phyloP scores from a whole-genome alignment of 2,888 invertebrate genomes.

The Callosobruchus maculatus region DNA sequence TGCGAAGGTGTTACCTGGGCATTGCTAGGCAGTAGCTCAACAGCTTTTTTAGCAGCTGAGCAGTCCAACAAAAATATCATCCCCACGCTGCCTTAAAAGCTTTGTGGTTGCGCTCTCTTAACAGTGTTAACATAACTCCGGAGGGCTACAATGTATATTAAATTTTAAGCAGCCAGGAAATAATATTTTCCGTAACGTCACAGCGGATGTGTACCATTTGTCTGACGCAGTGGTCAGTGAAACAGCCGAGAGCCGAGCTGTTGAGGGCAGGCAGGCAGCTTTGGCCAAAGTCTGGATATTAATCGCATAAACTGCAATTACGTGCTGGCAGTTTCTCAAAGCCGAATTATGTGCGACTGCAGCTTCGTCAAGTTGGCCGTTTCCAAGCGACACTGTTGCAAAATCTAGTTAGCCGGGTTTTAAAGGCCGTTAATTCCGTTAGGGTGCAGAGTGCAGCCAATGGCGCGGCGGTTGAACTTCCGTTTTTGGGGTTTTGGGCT shows the following conservation, averaged over 20 bases:
- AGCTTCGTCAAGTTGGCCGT: background rate
- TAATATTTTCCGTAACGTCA: background rate
- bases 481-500: background rate
- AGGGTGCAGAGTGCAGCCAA: background rate
- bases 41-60: too few relatives aligned
- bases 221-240: background rate
- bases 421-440: background rate
- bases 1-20: too few relatives aligned
- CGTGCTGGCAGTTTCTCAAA: background rate
- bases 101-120: too few relatives aligned
- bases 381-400: background rate
- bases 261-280: background rate
- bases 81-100: too few relatives aligned
- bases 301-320: background rate
- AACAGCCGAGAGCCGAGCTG: background rate
- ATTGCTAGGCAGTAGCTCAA: too few relatives aligned
- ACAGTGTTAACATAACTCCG: too few relatives aligned
- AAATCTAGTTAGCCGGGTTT: background rate
- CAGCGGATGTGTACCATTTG: background rate
- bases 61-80: too few relatives aligned
- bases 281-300: background rate
- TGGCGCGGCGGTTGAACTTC: background rate
- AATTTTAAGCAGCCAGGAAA: too few relatives aligned
- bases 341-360: background rate
- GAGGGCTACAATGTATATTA: too few relatives aligned